Conservation (phyloP, 2,113 vertebrate genomes). For the Sinocyclocheilus rhinocerous region DNA sequence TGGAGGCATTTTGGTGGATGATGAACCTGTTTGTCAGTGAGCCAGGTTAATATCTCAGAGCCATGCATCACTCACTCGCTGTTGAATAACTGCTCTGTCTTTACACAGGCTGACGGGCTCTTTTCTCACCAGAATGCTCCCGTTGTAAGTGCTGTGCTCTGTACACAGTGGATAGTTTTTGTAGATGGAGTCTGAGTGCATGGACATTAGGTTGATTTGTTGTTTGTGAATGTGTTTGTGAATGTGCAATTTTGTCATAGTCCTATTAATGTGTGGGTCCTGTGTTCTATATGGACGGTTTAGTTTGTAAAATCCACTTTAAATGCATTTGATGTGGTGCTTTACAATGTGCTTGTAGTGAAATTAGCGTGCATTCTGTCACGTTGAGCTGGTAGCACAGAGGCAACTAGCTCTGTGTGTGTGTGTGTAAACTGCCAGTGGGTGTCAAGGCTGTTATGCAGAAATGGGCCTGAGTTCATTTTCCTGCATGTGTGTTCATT, state of each 20-base stretch:
- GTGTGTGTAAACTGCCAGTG: slow-evolving; percentile 18
- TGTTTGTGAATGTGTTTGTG: neutral
- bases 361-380: slow-evolving; percentile 4
- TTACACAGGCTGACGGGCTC: slow-evolving; percentile 41
- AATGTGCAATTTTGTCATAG: neutral
- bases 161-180: slow-evolving; percentile 24
- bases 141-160: slow-evolving; percentile 47
- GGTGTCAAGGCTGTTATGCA: slow-evolving; percentile 24
- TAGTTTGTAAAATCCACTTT: neutral
- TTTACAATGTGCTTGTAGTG: slow-evolving; percentile 15
- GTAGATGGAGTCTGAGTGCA: neutral
- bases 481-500: slow-evolving; percentile 32
- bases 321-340: neutral
- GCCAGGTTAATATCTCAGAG: slow-evolving; percentile 21
- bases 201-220: neutral
- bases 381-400: slow-evolving; percentile 14
- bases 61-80: neutral
- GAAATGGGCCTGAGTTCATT: slow-evolving; percentile 8
- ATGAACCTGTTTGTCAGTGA: slow-evolving; percentile 44
- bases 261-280: neutral
- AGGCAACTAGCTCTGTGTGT: neutral
- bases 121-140: slow-evolving; percentile 43
- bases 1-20: neutral
- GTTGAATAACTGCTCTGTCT: slow-evolving; percentile 49
- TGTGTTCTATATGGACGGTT: neutral